Evolutionary conservation across 2,888 invertebrate species (phyloP).

Genomic region (Cephus pulcher): DNA sequence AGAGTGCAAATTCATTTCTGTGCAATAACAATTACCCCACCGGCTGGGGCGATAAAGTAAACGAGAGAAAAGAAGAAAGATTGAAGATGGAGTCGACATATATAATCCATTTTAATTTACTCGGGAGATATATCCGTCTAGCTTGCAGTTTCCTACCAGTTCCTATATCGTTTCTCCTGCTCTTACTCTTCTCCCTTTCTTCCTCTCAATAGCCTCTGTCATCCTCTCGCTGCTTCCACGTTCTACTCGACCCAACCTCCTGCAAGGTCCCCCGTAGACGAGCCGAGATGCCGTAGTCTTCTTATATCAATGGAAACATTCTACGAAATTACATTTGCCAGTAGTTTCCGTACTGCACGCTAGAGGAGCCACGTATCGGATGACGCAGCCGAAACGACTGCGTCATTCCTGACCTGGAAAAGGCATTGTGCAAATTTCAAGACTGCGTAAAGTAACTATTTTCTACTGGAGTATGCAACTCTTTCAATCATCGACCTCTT

Average conservation of each 20-base stretch:
- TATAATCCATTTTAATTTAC: slow-evolving; percentile 65
- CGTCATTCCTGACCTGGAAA: not conserved
- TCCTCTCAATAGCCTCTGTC: slow-evolving; percentile 18
- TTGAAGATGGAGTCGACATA: slow-evolving; percentile 57
- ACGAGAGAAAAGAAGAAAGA: slow-evolving; percentile 45
- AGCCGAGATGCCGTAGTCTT: slow-evolving; percentile 45
- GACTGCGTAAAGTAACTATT: not conserved
- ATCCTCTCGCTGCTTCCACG: slow-evolving; percentile 22
- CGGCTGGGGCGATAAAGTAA: slow-evolving; percentile 10
- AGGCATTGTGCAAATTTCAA: not conserved
- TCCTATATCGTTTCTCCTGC: not conserved
- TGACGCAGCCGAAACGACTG: slow-evolving; percentile 26
- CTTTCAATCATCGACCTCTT: not conserved
- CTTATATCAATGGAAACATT: slow-evolving; percentile 60
- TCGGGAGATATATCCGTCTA: slow-evolving; percentile 57
- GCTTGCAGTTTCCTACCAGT: slow-evolving; percentile 50
- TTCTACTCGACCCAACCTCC: slow-evolving; percentile 15
- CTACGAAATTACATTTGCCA: slow-evolving; percentile 57
- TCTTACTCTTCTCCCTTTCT: not conserved
- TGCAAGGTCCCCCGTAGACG: slow-evolving; percentile 27
- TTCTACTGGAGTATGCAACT: not conserved
- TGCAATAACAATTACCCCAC: slow-evolving; percentile 37
- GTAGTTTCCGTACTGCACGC: slow-evolving; percentile 24
- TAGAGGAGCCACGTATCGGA: slow-evolving; percentile 30
- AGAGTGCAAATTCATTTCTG: slow-evolving; percentile 25